Percentiles rank a stretch among this genome's conserved stretches.
Conservation (phyloP, 2,113 vertebrate species). For the Mastomys coucha region DNA sequence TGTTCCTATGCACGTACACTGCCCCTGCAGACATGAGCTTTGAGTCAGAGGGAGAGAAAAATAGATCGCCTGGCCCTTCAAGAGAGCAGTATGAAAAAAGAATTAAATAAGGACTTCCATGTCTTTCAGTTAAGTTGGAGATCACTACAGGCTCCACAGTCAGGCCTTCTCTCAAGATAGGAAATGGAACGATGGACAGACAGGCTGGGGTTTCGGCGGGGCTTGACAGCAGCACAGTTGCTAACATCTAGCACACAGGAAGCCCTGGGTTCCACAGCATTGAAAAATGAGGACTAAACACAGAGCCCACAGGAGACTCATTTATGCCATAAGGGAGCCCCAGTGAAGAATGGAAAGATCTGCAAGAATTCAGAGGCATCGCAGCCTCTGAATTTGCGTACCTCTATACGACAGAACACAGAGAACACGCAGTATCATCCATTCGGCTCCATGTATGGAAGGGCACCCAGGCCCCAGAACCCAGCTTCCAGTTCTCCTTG, state of each 20-base stretch:
- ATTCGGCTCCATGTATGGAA: too few species aligned
- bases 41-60: not conserved
- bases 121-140: not conserved
- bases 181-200: not conserved
- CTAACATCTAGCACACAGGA: not conserved
- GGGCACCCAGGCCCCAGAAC: not conserved
- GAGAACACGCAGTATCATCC: not conserved
- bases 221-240: accelerated
- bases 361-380: not conserved
- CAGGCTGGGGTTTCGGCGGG: not conserved
- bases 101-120: not conserved
- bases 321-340: not conserved
- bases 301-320: not conserved
- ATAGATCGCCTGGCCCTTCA: not conserved
- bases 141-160: not conserved
- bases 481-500: not conserved
- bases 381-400: not conserved
- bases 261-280: not conserved
- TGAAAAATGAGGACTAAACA: not conserved
- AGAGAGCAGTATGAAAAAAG: not conserved
- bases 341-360: not conserved
- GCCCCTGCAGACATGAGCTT: not conserved
- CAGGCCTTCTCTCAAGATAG: not conserved
- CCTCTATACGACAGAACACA: not conserved
- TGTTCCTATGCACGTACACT: not conserved